Evolutionary conservation across 2,113 vertebrate genomes (phyloP).

Genomic region (Athene noctua): DNA sequence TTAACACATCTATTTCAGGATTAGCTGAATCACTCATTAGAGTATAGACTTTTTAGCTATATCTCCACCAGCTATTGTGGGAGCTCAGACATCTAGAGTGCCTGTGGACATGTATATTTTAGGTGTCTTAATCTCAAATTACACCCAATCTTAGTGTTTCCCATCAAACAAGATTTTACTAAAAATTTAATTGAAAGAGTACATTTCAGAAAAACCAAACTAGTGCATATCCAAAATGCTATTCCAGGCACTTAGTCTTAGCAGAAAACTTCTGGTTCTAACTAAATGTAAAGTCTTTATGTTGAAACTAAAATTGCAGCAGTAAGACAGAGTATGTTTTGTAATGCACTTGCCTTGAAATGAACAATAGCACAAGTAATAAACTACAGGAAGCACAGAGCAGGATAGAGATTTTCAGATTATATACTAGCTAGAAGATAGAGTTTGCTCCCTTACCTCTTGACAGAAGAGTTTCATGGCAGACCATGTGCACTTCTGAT

Average conservation of each 20-base stretch:
- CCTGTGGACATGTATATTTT: not conserved
- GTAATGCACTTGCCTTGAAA: not conserved
- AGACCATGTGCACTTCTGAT: not conserved
- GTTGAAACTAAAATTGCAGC: not conserved
- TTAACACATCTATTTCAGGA: not conserved
- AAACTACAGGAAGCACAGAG: not conserved
- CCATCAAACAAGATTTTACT: not conserved
- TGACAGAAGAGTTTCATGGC: not conserved
- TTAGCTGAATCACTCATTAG: not conserved
- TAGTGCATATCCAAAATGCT: not conserved
- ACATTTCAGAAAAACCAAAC: not conserved
- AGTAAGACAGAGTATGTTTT: not conserved
- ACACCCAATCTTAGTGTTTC: not conserved
- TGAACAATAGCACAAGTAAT: not conserved
- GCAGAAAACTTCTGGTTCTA: not conserved
- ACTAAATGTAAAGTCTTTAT: not conserved
- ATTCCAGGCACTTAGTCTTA: not conserved
- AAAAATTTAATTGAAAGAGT: not conserved
- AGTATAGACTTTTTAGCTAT: not conserved
- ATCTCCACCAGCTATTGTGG: not conserved
- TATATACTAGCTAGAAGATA: not conserved
- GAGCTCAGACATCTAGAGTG: not conserved
- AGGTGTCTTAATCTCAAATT: not conserved
- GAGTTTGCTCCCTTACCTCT: not conserved
- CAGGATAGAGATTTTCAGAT: not conserved